Conservation (phyloP, 2,797 vertebrate genomes). For the Labroides dimidiatus region DNA sequence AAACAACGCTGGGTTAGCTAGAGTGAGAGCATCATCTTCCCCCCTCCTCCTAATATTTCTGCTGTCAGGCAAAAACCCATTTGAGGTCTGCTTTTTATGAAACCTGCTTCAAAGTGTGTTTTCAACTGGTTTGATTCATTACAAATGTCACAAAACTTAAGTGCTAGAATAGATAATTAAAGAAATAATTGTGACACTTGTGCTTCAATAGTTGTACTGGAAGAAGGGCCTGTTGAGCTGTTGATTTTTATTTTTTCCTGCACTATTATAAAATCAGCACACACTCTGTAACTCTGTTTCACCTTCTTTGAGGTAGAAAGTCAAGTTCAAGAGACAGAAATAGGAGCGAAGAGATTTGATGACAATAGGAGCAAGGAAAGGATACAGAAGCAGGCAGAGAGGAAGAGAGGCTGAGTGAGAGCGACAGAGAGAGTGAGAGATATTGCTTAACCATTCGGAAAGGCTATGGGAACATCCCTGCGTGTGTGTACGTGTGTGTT, state of each 20-base stretch:
- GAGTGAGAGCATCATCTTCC: conserved; percentile 17
- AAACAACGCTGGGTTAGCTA: conserved; percentile 25
- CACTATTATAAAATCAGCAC: background rate
- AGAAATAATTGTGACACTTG: too few species aligned
- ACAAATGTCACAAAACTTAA: background rate
- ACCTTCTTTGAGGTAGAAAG: background rate
- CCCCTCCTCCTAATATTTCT: background rate
- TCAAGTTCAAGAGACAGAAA: conserved; percentile 1
- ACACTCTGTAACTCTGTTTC: background rate
- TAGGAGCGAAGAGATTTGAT: conserved; percentile 10
- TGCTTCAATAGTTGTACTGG: too few species aligned
- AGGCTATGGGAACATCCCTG: conserved; percentile 83
- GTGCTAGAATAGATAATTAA: too few species aligned
- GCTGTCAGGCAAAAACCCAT: background rate
- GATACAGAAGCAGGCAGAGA: conserved; percentile 20
- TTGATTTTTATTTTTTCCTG: too few species aligned
- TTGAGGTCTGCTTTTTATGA: background rate
- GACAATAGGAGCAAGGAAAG: conserved; percentile 30
- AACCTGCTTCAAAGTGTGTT: conserved; percentile 1
- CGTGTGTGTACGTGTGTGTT: conserved; percentile 46
- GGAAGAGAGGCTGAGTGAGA: conserved; percentile 51
- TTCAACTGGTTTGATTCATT: background rate
- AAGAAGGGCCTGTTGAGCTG: background rate
- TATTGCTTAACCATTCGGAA: conserved; percentile 87
- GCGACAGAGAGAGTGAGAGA: conserved; percentile 63